phyloP scores from a whole-genome alignment of 2,113 vertebrate species.

The Speoplatyrhinus poulsoni region DNA sequence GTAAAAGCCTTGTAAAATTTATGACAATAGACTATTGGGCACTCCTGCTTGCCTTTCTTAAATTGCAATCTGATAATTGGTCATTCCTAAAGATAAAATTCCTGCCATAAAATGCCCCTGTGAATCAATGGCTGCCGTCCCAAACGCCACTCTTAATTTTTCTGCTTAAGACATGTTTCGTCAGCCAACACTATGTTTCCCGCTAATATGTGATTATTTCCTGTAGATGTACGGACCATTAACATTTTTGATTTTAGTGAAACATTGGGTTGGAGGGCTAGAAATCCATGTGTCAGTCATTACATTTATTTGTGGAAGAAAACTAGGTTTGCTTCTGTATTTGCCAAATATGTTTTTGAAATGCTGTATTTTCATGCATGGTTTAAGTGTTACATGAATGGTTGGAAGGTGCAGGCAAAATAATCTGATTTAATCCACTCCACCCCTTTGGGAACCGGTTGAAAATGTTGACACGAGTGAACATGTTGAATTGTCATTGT shows the following conservation, averaged over 20 bases:
- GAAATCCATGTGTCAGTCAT: conserved; percentile 59
- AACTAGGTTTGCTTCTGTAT: conserved; percentile 76
- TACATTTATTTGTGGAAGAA: conserved; percentile 66
- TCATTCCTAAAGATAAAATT: conserved; percentile 51
- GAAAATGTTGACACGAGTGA: conserved; percentile 60
- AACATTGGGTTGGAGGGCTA: conserved; percentile 50
- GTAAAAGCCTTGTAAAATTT: conserved; percentile 59
- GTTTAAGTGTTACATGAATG: conserved; percentile 75
- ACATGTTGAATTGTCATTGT: conserved; percentile 75
- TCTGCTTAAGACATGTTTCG: conserved; percentile 49
- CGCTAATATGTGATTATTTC: conserved; percentile 43
- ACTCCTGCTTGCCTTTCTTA: conserved; percentile 55
- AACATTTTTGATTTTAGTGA: conserved; percentile 67
- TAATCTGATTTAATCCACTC: conserved; percentile 52
- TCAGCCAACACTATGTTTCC: conserved; percentile 41
- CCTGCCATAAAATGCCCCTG: conserved; percentile 35
- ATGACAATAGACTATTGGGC: conserved; percentile 48
- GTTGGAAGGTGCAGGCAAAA: conserved; percentile 48
- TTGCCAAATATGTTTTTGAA: conserved; percentile 77
- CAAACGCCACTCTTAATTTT: conserved; percentile 32
- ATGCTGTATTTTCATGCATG: conserved; percentile 80
- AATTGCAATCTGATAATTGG: conserved; percentile 51
- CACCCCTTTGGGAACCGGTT: conserved; percentile 58
- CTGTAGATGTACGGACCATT: conserved; percentile 75
- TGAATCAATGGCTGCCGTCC: conserved; percentile 29